These are phyloP conservation scores for Anthrax anthrax DNA, from an alignment of 2,888 invertebrate species.

Conservation along the genomic window DNA sequence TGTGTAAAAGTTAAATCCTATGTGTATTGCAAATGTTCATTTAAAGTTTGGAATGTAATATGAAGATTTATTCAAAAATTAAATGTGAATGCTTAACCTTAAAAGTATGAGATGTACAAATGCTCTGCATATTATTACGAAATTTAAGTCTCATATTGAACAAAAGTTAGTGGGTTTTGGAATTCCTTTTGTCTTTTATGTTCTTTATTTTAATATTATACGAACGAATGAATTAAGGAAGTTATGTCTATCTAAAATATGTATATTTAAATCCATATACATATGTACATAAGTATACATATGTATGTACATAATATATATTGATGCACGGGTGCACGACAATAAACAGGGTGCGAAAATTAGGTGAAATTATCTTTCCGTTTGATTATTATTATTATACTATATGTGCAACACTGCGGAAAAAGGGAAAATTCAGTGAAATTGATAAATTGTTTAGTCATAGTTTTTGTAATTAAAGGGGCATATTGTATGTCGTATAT, in stretches of 20 bases:
- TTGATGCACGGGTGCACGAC: neutral
- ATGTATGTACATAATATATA: neutral
- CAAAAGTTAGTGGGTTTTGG: neutral
- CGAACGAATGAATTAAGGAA: no score
- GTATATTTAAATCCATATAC: neutral
- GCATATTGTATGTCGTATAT: conserved; percentile 12
- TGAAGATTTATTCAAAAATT: no score
- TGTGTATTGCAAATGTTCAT: no score
- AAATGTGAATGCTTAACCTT: neutral
- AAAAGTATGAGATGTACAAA: conserved; percentile 3
- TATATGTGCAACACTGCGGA: conserved; percentile 2
- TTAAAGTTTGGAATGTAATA: no score
- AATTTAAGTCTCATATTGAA: neutral
- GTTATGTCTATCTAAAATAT: neutral
- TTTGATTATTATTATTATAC: conserved; percentile 11
- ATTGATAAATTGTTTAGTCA: conserved; percentile 12
- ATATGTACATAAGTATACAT: no score
- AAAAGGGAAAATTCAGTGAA: conserved; percentile 10
- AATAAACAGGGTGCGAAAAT: conserved; percentile 13
- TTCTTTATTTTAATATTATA: no score
- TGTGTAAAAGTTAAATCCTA: no score
- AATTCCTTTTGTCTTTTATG: no score
- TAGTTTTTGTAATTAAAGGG: conserved; percentile 13
- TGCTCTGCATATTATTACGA: conserved; percentile 6
- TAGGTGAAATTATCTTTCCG: conserved; percentile 18